A percentile compares a stretch with the other conserved stretches of the same genome.
Evolutionary conservation across 2,113 vertebrate genomes (phyloP).

Genomic region (Prionailurus bengalensis): DNA sequence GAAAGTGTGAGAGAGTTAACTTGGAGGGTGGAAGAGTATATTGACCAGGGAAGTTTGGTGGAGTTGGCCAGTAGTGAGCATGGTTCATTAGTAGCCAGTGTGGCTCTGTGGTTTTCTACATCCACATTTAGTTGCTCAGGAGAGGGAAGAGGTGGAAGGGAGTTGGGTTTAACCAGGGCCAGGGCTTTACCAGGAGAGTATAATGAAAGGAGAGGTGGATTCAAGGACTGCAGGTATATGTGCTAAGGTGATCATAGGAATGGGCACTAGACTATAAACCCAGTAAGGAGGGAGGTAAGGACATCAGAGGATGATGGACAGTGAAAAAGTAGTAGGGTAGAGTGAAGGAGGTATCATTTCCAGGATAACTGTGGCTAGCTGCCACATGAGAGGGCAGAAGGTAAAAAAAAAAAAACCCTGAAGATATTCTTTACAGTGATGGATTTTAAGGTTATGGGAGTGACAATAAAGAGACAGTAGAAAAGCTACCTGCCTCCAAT

Average conservation of each 20-base stretch:
- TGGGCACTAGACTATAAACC: neutral
- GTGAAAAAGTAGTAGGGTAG: neutral
- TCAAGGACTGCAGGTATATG: neutral
- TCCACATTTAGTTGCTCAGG: neutral
- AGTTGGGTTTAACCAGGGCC: neutral
- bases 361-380: neutral
- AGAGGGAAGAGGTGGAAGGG: neutral
- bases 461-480: neutral
- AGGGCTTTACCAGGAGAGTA: neutral
- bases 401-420: neutral
- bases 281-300: neutral
- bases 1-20: neutral
- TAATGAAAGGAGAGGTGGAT: neutral
- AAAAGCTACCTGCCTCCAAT: neutral
- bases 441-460: neutral
- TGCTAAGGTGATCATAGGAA: neutral
- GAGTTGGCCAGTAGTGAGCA: neutral
- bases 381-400: neutral
- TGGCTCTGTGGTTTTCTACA: neutral
- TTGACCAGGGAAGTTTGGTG: neutral
- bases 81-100: neutral
- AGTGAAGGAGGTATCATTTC: neutral
- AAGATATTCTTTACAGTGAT: neutral
- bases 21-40: neutral
- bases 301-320: rapidly evolving